Evolutionary conservation across 37 sponge, comb jelly and placozoan species (phyloP).

Genomic region (Trichoplax adhaerens): DNA sequence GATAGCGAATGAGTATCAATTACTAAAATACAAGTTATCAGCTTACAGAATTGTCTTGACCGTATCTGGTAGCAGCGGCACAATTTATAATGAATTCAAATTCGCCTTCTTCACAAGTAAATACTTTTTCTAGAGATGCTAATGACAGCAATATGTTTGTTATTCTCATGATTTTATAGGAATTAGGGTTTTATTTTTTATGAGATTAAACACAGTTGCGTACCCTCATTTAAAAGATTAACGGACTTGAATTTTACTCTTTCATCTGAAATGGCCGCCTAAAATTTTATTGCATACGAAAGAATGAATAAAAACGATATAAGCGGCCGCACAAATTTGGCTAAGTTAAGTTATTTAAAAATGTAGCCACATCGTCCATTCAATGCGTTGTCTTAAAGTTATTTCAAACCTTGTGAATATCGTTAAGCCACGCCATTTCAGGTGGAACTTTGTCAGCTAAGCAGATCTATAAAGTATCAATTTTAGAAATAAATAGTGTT

Average conservation of each 20-base stretch:
- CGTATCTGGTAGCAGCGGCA: constrained; percentile 87
- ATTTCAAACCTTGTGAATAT: constrained; percentile 51
- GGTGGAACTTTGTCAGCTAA: constrained; percentile 88
- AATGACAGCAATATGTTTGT: constrained; percentile 7
- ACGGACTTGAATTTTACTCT: constrained; percentile 70
- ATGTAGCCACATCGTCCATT: too few relatives aligned
- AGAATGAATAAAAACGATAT: too few relatives aligned
- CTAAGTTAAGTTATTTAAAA: too few relatives aligned
- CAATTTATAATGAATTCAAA: constrained; percentile 71
- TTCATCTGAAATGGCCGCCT: not conserved
- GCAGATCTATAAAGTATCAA: constrained; percentile 21
- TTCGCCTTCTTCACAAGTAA: constrained; percentile 29
- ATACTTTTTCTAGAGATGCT: constrained; percentile 36
- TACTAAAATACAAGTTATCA: too few relatives aligned
- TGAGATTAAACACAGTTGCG: not conserved
- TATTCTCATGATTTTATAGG: constrained; percentile 8
- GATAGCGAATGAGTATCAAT: too few relatives aligned
- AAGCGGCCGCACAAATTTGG: too few relatives aligned
- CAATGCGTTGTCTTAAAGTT: not conserved
- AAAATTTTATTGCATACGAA: too few relatives aligned
- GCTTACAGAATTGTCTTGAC: constrained; percentile 16
- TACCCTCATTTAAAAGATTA: constrained; percentile 46
- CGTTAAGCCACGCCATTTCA: constrained; percentile 75
- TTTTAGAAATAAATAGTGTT: not conserved
- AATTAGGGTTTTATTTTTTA: not conserved